phyloP scores from a whole-genome alignment of 64 coral and sea anemone genomes.

The Montipora foliosa region DNA sequence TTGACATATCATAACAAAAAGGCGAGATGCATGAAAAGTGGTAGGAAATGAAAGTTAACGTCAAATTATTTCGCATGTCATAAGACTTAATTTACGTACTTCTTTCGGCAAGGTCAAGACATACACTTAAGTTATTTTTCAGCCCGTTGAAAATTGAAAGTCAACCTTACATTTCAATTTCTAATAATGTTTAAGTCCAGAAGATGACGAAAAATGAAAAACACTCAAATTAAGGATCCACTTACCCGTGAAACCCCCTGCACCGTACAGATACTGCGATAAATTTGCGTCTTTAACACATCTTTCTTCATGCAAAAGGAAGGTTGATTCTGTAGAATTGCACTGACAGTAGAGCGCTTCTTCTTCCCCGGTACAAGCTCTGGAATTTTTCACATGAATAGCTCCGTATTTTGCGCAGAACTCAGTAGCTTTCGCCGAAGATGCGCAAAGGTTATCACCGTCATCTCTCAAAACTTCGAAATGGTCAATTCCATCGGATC shows the following conservation, averaged over 20 bases:
- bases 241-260: neutral
- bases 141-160: neutral
- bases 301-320: constrained; percentile 10
- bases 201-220: neutral
- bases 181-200: neutral
- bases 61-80: neutral
- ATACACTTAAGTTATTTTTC: neutral
- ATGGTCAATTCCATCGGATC: neutral
- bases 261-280: neutral
- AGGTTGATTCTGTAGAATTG: constrained; percentile 18
- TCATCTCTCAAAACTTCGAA: constrained; percentile 6
- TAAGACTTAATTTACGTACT: too few relatives aligned
- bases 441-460: neutral
- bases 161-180: neutral
- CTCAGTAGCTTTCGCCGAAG: neutral
- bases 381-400: neutral
- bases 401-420: constrained; percentile 18
- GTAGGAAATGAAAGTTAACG: neutral
- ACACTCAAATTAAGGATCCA: neutral
- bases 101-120: too few relatives aligned
- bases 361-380: neutral
- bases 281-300: neutral
- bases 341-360: constrained; percentile 7
- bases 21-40: neutral
- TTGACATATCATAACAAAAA: neutral